Evolutionary conservation across 2,797 vertebrate genomes (phyloP).

Genomic region (Aeoliscus strigatus): DNA sequence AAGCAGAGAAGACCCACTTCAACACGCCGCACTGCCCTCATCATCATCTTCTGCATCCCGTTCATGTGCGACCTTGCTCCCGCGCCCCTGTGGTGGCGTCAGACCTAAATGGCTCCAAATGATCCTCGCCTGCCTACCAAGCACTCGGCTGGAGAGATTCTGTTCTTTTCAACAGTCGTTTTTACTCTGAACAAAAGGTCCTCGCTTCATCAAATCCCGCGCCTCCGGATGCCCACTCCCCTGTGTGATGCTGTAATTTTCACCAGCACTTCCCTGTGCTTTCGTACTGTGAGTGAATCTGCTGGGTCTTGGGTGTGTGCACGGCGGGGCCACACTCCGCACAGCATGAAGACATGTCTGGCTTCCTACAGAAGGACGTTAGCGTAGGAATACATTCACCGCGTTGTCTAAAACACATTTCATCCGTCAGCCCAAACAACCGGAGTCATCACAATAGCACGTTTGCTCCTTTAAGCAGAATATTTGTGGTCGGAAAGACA

Average conservation of each 20-base stretch:
- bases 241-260: constrained; percentile 65
- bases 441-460: no score
- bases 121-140: constrained; percentile 43
- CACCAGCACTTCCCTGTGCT: constrained; percentile 35
- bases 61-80: constrained; percentile 58
- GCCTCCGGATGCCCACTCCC: constrained; percentile 62
- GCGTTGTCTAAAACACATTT: no score
- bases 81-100: constrained; percentile 41
- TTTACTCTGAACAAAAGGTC: constrained; percentile 65
- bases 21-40: constrained; percentile 35
- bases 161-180: constrained; percentile 50
- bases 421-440: no score
- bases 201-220: constrained; percentile 66
- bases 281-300: constrained; percentile 29
- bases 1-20: constrained; percentile 47
- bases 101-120: constrained; percentile 61
- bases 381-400: background rate
- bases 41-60: constrained; percentile 58
- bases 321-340: constrained; percentile 25
- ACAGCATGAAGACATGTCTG: constrained; percentile 3
- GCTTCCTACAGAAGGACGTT: background rate
- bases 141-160: constrained; percentile 25
- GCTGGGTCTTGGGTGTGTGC: constrained; percentile 32
- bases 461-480: no score
- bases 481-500: no score